Base-by-base conservation (phyloP, 2,888 invertebrate species). In the Sceliomorpha sp. region DNA sequence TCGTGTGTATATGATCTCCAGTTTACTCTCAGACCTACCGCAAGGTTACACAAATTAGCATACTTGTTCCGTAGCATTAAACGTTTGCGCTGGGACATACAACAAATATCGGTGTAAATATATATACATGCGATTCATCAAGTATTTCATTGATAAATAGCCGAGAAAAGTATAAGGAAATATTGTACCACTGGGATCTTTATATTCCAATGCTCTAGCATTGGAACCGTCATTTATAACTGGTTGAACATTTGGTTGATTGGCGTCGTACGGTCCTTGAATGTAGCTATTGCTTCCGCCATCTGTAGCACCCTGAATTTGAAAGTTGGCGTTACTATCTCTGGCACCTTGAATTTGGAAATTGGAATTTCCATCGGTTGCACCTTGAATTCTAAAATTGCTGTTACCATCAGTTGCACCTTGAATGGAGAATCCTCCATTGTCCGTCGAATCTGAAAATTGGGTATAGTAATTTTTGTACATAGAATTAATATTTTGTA, bases 1-100 rank as follows among this genome's bases (percentile, higher is more conserved):
- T 74, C 74, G 27, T 80, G 81, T 1, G 78, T 76, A 66, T 78
- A 88, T 8, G 87, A 83, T 12, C 75, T 81, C 88, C 87, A 88
- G 34, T 85, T 86, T 1, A 87, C 82, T 34, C 79, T 79, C 3
- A 81, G 72, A 36, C 88, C 88, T 87, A 50, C 34, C 7, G 29
- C 48, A 40, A 13, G 13, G 14, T 17, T 29, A 48, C 15, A 27
- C 10, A 24, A 7, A 29, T 58, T 50, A n/a, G 31, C 26, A 47
- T 20, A 40, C 36, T 14, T 36, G 48, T 12, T n/a, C 34, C 26
- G 32, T 13, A 12, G 26, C 20, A 20, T 5, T 20, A n/a, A n/a
- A n/a, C n/a, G n/a, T n/a, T n/a, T n/a, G n/a, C n/a, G n/a, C n/a
- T n/a, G n/a, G n/a, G 20, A 20, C 20, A 5, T 20, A 4, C 20